Conservation (phyloP, 2,113 vertebrate species). For the Melanocharis versteri region DNA sequence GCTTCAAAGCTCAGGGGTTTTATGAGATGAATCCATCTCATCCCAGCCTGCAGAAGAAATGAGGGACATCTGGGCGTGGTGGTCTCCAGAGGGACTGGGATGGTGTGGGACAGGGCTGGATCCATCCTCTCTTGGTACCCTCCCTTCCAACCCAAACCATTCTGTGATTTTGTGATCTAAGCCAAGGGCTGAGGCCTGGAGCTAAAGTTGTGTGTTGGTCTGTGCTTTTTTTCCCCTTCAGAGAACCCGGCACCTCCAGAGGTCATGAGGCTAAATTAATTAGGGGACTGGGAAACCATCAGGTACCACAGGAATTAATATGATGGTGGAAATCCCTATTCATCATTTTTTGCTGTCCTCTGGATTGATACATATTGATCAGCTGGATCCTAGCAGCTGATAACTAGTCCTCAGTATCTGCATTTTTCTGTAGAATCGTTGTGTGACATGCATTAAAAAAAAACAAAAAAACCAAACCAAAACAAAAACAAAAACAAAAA, state of each 20-base stretch:
- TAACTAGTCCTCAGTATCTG: neutral
- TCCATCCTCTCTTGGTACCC: neutral
- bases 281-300: neutral
- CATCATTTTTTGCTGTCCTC: neutral
- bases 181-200: neutral
- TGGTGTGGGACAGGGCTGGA: neutral
- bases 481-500: too few species aligned
- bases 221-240: neutral
- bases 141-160: neutral
- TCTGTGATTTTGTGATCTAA: neutral
- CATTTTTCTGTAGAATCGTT: neutral
- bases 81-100: rapidly evolving
- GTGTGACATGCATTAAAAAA: neutral
- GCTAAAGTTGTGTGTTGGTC: neutral
- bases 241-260: neutral
- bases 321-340: neutral
- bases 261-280: neutral
- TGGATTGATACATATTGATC: neutral
- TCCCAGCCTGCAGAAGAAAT: neutral
- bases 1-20: neutral
- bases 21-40: neutral
- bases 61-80: neutral
- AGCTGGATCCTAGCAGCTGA: neutral
- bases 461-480: too few species aligned
- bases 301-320: neutral